Evolutionary conservation across 2,888 invertebrate species (phyloP).

Genomic region (Xylota sylvarum): DNA sequence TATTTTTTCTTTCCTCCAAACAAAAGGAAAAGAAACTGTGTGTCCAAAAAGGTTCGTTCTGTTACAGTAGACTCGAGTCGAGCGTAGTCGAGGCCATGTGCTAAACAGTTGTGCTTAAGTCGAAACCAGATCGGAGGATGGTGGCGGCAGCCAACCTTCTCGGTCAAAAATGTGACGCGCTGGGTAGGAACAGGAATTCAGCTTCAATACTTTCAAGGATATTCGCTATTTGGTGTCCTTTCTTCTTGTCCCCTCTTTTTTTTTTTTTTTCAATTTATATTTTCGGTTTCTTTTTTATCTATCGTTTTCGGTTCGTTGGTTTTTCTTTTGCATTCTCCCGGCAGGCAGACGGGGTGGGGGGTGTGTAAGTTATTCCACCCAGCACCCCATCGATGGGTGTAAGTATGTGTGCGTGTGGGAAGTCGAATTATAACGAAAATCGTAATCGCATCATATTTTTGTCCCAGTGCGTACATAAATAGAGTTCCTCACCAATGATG

Average conservation of each 20-base stretch:
- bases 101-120: slow-evolving; percentile 64
- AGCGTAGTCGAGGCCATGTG: slow-evolving; percentile 49
- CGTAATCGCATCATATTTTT: slow-evolving; percentile 76
- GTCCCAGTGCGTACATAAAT: slow-evolving; percentile 76
- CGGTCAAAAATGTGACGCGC: slow-evolving; percentile 58
- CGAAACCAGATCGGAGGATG: not conserved
- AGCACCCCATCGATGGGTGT: slow-evolving; percentile 4
- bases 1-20: slow-evolving; percentile 41
- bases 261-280: slow-evolving; percentile 51
- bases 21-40: slow-evolving; percentile 64
- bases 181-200: slow-evolving; percentile 73
- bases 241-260: slow-evolving; percentile 3
- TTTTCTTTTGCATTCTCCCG: slow-evolving; percentile 51
- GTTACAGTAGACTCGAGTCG: slow-evolving; percentile 43
- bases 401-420: slow-evolving; percentile 20
- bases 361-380: slow-evolving; percentile 60
- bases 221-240: slow-evolving; percentile 55
- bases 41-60: slow-evolving; percentile 49
- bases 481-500: slow-evolving; percentile 53
- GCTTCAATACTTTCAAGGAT: slow-evolving; percentile 73
- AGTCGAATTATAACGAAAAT: slow-evolving; percentile 67
- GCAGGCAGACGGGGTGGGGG: slow-evolving; percentile 19
- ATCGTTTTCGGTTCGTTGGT: slow-evolving; percentile 74
- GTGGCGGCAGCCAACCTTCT: slow-evolving; percentile 18
- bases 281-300: slow-evolving; percentile 68